Conservation (phyloP, 1,140 invertebrate genomes). For the Oppia nitens region DNA sequence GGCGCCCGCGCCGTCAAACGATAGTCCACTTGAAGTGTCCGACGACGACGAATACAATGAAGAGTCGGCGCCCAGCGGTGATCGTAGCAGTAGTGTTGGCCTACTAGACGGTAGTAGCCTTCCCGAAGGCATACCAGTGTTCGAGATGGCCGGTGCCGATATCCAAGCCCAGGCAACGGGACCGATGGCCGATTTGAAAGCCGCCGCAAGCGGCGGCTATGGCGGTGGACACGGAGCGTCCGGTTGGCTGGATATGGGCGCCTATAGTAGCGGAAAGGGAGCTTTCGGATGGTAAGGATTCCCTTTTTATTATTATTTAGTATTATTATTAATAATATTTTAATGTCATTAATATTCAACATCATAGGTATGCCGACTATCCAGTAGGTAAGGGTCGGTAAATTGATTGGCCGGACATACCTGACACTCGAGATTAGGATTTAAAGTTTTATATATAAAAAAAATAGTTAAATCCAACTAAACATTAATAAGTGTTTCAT, state of each 20-base stretch:
- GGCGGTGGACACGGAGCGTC: background rate
- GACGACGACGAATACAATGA: background rate
- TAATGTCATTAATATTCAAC: too few species aligned
- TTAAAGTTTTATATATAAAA: too few species aligned
- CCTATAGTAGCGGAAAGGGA: constrained; percentile 3
- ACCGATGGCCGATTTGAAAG: background rate
- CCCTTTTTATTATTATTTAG: too few species aligned
- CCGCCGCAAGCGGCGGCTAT: background rate
- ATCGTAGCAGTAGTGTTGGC: background rate
- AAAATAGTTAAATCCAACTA: too few species aligned
- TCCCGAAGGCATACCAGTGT: too few species aligned
- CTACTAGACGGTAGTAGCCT: too few species aligned
- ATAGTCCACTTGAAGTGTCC: background rate
- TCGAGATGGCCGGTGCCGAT: too few species aligned
- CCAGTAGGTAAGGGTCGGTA: background rate
- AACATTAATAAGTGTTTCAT: too few species aligned
- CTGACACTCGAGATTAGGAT: too few species aligned
- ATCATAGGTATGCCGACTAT: background rate
- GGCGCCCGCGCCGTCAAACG: too few species aligned
- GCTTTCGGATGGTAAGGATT: constrained; percentile 13
- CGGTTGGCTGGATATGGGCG: constrained; percentile 9
- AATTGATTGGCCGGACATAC: too few species aligned
- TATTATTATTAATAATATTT: too few species aligned
- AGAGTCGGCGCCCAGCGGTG: background rate
- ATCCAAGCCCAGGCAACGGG: background rate